A percentile compares a stretch with the other conserved stretches of the same genome.
These are phyloP conservation scores for Megamerina dolium DNA, from an alignment of 2,888 invertebrate genomes.

Conservation along the genomic window DNA sequence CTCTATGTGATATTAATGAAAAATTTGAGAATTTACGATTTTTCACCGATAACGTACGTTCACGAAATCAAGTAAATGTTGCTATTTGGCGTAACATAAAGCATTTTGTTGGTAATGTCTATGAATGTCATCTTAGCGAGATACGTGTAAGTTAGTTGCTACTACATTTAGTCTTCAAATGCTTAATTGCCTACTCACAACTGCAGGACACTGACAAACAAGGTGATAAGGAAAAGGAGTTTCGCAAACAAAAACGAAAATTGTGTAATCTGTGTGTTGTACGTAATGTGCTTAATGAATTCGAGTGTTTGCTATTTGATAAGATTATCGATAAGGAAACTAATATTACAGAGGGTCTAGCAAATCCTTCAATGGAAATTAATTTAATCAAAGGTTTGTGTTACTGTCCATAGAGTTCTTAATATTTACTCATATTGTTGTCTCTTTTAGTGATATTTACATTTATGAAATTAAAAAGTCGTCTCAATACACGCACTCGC, in stretches of 20 bases:
- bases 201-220: too few relatives aligned
- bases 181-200: neutral
- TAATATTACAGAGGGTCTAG: constrained; percentile 55
- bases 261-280: constrained; percentile 51
- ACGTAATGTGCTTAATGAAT: constrained; percentile 48
- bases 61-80: constrained; percentile 24
- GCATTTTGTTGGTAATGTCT: constrained; percentile 34
- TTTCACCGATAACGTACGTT: constrained; percentile 30
- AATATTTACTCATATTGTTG: neutral
- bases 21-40: constrained; percentile 31
- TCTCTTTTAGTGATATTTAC: constrained; percentile 40
- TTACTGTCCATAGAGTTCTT: too few relatives aligned
- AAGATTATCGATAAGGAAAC: constrained; percentile 47
- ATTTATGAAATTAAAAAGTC: constrained; percentile 45
- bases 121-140: constrained; percentile 43
- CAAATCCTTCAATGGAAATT: constrained; percentile 59
- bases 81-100: constrained; percentile 23
- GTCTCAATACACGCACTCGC: constrained; percentile 14
- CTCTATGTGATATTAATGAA: constrained; percentile 19
- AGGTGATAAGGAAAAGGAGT: too few relatives aligned
- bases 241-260: constrained; percentile 7
- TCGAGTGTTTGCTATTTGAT: constrained; percentile 56
- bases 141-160: constrained; percentile 26
- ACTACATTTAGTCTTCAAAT: neutral
- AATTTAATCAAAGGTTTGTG: constrained; percentile 51